Base-by-base conservation (phyloP, 2,797 vertebrate species). In the Sphenopsis melanotis region DNA sequence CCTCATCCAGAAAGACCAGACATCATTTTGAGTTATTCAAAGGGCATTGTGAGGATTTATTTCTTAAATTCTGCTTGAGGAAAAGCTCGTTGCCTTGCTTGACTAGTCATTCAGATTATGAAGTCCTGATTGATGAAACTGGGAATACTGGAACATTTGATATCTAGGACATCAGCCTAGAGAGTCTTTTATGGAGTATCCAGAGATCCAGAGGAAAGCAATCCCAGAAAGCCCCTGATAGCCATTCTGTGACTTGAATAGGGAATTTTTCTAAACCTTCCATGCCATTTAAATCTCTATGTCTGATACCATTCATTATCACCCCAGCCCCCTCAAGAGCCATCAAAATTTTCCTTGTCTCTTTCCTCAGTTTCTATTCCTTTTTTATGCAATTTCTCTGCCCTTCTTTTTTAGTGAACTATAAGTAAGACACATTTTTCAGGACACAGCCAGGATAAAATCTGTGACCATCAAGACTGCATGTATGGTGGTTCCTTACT, bases 11-110 rank as follows among this genome's bases (percentile, higher is more conserved):
- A 17, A 83, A 76, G 13, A 20, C 14, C 23, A 15, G 15, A 52
- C 15, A 74, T 15, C 0, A 47, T n/a, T 90, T 86, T 4, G 12
- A 65, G 37, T 52, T 66, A 74, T 47, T 46, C 37, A 80, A 44
- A 85, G 9, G 60, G 6, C 6, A 41, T 41, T 41, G 7, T 16
- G 19, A 79, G 36, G 8, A 30, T 66, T 49, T 65, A 52, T 52
- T 86, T 84, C 52, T 69, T 80, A 56, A 94, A 93, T 83, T 57
- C 53, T 82, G 37, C 24, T 5, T 77, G 57, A 87, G 56, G 46
- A 75, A 86, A 91, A 70, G 27, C 32, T 80, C 11, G 3, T 82
- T 90, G 41, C 19, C 55, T 84, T 69, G 12, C 50, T 60, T 71
- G 26, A 55, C 19, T 49, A 42, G 9, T 55, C 27, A 70, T 52